These are phyloP conservation scores for Tachina fera DNA, from an alignment of 2,888 invertebrate species.

Conservation along the genomic window DNA sequence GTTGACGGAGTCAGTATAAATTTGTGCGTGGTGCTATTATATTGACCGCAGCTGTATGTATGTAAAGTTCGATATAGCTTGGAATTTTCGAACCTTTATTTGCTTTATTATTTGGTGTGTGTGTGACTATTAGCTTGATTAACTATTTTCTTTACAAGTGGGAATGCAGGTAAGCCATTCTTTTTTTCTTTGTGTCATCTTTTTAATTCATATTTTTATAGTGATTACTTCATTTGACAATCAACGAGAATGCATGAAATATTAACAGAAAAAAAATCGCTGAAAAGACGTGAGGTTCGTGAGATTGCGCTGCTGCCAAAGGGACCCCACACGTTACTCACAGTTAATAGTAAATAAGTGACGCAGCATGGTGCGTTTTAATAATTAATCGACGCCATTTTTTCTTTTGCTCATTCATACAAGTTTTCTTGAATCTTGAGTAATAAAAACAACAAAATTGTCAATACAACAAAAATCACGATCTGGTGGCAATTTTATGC, in stretches of 20 bases:
- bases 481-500: slow-evolving; percentile 64
- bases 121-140: neutral
- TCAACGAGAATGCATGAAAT: slow-evolving; percentile 44
- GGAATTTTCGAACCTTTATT: too few relatives aligned
- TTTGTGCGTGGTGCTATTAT: too few relatives aligned
- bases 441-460: slow-evolving; percentile 49
- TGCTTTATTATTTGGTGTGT: neutral
- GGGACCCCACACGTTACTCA: slow-evolving; percentile 63
- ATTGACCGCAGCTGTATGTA: too few relatives aligned
- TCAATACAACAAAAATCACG: slow-evolving; percentile 51
- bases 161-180: neutral
- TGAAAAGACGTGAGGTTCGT: slow-evolving; percentile 58
- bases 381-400: slow-evolving; percentile 70
- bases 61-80: too few relatives aligned
- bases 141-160: neutral
- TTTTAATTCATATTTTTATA: slow-evolving; percentile 21
- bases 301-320: slow-evolving; percentile 45
- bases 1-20: too few relatives aligned
- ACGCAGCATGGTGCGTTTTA: slow-evolving; percentile 68
- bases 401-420: slow-evolving; percentile 29
- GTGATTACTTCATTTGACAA: slow-evolving; percentile 51
- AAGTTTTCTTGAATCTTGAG: slow-evolving; percentile 28
- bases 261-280: slow-evolving; percentile 15
- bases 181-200: slow-evolving; percentile 9
- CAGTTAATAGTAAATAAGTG: slow-evolving; percentile 48